Percentiles rank a stretch among this genome's conserved stretches.
These are phyloP conservation scores for Camponotus fellah DNA, from an alignment of 2,888 invertebrate species.

Conservation along the genomic window DNA sequence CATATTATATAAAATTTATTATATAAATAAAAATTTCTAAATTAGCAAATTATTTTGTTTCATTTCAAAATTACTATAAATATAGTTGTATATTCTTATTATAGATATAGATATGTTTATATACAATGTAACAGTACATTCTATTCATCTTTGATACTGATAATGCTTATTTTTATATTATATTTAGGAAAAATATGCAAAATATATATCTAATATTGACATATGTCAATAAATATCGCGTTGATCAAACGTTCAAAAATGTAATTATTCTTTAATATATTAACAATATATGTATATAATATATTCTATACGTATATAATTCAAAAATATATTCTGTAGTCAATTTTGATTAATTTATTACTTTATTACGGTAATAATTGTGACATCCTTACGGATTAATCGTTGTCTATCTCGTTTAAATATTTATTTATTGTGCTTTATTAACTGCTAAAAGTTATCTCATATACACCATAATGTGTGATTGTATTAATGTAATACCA, in stretches of 20 bases:
- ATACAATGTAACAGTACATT: too few species aligned
- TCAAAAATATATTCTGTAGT: neutral
- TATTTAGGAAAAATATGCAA: neutral
- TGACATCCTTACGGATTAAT: constrained; percentile 1
- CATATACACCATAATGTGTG: constrained; percentile 21
- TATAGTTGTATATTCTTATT: too few species aligned
- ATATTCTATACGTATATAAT: neutral
- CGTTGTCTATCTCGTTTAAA: neutral
- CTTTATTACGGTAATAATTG: neutral
- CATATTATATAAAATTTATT: neutral
- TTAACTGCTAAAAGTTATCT: neutral
- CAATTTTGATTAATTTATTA: neutral
- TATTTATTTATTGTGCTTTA: neutral
- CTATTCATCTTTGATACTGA: too few species aligned
- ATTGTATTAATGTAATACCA: constrained; percentile 49
- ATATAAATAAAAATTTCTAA: neutral
- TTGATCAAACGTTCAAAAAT: constrained; percentile 14
- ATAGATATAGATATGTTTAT: too few species aligned
- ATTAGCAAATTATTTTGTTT: neutral
- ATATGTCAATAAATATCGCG: neutral
- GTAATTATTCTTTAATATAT: neutral
- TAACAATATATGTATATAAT: constrained; percentile 7
- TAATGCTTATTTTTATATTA: neutral
- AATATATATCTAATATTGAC: neutral
- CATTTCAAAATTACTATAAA: neutral